A percentile compares a stretch with the other conserved stretches of the same genome.
phyloP scores from a whole-genome alignment of 2,888 invertebrate species.

The Trisateles emortualis region DNA sequence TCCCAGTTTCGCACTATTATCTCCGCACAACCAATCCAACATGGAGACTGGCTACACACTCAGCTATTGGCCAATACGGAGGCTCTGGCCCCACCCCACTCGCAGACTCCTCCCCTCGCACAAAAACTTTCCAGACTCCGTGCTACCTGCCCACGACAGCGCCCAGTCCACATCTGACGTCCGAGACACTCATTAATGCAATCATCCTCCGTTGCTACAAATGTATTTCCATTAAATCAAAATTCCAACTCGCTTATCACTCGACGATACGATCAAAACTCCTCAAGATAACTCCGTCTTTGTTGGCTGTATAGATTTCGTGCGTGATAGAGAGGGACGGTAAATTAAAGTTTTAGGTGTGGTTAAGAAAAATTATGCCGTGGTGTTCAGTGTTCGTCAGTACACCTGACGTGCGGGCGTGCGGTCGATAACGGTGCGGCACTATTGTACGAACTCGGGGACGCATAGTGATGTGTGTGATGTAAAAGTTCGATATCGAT shows the following conservation, averaged over 20 bases:
- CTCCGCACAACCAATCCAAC: conserved; percentile 76
- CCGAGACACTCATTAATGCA: conserved; percentile 56
- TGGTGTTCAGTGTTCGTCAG: conserved; percentile 74
- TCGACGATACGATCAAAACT: conserved; percentile 59
- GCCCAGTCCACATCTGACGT: conserved; percentile 63
- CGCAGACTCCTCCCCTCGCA: conserved; percentile 80
- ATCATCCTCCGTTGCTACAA: conserved; percentile 53
- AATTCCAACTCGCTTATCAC: conserved; percentile 68
- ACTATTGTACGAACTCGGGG: conserved; percentile 61
- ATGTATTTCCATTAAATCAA: conserved; percentile 64
- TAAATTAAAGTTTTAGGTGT: conserved; percentile 68
- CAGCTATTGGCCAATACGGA: conserved; percentile 61
- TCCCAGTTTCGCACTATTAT: conserved; percentile 85
- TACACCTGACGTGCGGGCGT: conserved; percentile 76
- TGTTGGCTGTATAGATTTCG: conserved; percentile 42
- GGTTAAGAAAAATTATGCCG: conserved; percentile 72
- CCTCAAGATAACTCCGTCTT: conserved; percentile 65
- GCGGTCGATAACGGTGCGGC: conserved; percentile 66
- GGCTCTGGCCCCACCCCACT: conserved; percentile 33
- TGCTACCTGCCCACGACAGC: conserved; percentile 67
- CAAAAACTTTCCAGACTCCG: conserved; percentile 68
- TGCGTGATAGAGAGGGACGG: conserved; percentile 67
- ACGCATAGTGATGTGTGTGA: conserved; percentile 79
- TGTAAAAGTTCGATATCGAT: conserved; percentile 71
- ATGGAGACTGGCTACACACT: conserved; percentile 48